These are phyloP conservation scores for Sycophila sp. DNA, from an alignment of 1,140 invertebrate genomes.

Conservation along the genomic window DNA sequence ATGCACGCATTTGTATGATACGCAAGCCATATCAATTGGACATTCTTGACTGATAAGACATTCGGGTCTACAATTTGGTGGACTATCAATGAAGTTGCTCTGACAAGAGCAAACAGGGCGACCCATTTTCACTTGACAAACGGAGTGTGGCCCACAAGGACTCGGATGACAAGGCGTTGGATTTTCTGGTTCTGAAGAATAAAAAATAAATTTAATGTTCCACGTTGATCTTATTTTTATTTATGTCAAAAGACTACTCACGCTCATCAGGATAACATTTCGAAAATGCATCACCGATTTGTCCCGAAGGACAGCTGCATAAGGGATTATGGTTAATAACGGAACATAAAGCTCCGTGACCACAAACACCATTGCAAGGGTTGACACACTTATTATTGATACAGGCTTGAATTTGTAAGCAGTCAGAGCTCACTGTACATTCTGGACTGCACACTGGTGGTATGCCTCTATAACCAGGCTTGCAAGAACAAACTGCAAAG, in stretches of 20 bases:
- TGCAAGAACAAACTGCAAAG: conserved; percentile 81
- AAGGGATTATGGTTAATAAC: conserved; percentile 86
- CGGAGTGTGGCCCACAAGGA: conserved; percentile 86
- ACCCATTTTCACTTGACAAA: conserved; percentile 82
- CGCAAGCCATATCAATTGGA: conserved; percentile 77
- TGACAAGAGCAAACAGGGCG: conserved; percentile 82
- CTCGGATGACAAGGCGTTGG: conserved; percentile 78
- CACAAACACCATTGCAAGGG: conserved; percentile 83
- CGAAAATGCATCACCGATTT: conserved; percentile 83
- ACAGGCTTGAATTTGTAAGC: conserved; percentile 79
- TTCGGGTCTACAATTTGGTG: conserved; percentile 79
- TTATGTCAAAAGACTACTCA: too few relatives aligned
- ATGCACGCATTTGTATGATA: conserved; percentile 82
- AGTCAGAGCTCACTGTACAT: conserved; percentile 83
- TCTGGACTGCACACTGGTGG: conserved; percentile 84
- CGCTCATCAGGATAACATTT: conserved; percentile 67
- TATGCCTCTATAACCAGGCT: conserved; percentile 80
- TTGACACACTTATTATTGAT: conserved; percentile 82
- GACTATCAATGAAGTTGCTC: conserved; percentile 78
- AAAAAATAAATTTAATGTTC: too few relatives aligned
- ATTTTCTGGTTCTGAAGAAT: conserved; percentile 55
- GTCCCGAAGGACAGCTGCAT: conserved; percentile 78
- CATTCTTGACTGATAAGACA: conserved; percentile 82
- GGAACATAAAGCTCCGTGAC: conserved; percentile 76
- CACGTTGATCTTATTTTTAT: too few relatives aligned